Conservation (phyloP, 1,140 invertebrate genomes). For the Scaptomyza graminum region DNA sequence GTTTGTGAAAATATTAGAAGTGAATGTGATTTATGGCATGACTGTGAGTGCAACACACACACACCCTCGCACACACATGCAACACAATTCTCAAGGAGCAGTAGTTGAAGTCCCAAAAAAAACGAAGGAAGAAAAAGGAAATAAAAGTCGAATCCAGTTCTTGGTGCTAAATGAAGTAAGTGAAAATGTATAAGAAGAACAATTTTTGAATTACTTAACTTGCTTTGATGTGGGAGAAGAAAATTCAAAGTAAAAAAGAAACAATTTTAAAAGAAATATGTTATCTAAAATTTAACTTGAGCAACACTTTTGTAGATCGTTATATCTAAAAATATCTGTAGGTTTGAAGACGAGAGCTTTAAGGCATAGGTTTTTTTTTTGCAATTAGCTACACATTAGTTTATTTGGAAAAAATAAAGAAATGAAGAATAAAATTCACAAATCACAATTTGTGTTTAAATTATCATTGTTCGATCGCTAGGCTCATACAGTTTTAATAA, state of each 20-base stretch:
- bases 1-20: conserved; percentile 77
- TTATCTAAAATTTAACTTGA: too few relatives aligned
- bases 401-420: too few relatives aligned
- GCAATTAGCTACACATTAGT: too few relatives aligned
- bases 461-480: too few relatives aligned
- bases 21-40: conserved; percentile 66
- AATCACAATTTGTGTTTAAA: too few relatives aligned
- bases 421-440: too few relatives aligned
- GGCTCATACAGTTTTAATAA: too few relatives aligned
- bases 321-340: too few relatives aligned
- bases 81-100: neutral
- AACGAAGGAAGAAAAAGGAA: neutral
- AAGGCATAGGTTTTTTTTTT: too few relatives aligned
- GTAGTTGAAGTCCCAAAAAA: conserved; percentile 11
- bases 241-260: neutral
- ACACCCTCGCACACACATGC: neutral
- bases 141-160: conserved; percentile 6
- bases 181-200: neutral
- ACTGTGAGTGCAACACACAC: conserved; percentile 11
- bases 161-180: neutral
- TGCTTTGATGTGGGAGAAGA: neutral
- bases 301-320: too few relatives aligned
- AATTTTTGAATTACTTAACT: neutral
- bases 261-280: too few relatives aligned
- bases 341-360: too few relatives aligned